phyloP scores from a whole-genome alignment of 2,888 invertebrate species.

The Caenorhabditis angaria region DNA sequence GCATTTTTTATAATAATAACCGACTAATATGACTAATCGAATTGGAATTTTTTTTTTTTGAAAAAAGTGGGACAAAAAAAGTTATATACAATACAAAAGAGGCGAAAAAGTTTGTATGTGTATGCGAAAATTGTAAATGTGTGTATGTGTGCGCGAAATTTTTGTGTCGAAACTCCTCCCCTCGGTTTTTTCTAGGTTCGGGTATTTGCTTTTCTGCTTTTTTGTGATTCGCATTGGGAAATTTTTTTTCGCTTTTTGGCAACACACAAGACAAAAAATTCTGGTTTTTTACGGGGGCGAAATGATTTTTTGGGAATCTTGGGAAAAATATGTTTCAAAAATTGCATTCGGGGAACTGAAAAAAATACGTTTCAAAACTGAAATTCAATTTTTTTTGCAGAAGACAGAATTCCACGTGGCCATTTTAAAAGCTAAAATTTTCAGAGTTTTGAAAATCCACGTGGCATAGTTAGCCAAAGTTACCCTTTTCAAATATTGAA shows the following conservation, averaged over 20 bases:
- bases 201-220: neutral
- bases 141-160: neutral
- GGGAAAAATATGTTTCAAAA: no score
- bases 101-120: neutral
- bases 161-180: neutral
- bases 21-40: conserved; percentile 4
- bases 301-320: no score
- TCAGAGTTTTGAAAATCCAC: no score
- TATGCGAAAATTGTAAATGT: neutral
- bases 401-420: no score
- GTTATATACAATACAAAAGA: neutral
- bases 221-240: neutral
- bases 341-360: no score
- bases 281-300: no score
- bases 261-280: no score
- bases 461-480: no score
- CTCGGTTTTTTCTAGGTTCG: neutral
- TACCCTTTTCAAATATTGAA: no score
- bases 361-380: no score
- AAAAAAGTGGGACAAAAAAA: neutral
- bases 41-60: neutral
- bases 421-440: no score
- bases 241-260: neutral
- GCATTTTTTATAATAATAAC: neutral
- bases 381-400: no score